Evolutionary conservation across 1,140 invertebrate species (phyloP).

Genomic region (Drosophila nigromelanica): DNA sequence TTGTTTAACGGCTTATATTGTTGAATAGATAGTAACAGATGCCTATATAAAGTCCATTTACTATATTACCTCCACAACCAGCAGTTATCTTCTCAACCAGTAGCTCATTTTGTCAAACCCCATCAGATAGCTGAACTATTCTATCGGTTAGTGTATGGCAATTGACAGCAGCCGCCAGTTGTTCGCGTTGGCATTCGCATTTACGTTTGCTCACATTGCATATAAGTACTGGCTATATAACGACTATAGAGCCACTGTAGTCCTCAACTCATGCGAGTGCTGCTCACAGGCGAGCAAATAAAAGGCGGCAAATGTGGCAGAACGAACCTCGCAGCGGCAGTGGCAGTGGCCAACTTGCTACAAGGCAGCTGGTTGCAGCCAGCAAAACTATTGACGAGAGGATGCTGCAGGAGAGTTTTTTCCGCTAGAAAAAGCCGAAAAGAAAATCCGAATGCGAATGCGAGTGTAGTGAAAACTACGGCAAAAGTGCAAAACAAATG

Average conservation of each 20-base stretch:
- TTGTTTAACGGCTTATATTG: too few relatives aligned
- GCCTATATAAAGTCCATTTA: too few relatives aligned
- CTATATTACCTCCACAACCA: too few relatives aligned
- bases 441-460: slow-evolving; percentile 40
- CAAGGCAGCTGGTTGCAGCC: neutral
- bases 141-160: neutral
- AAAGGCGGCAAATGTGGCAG: slow-evolving; percentile 68
- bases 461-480: slow-evolving; percentile 56
- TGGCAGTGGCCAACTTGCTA: slow-evolving; percentile 2
- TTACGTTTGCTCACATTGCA: slow-evolving; percentile 16
- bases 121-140: neutral
- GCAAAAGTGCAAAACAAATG: slow-evolving; percentile 76
- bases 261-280: slow-evolving; percentile 28
- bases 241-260: slow-evolving; percentile 43
- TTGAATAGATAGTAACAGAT: too few relatives aligned
- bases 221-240: slow-evolving; percentile 45
- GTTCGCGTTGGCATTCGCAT: slow-evolving; percentile 14
- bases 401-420: neutral
- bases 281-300: slow-evolving; percentile 51
- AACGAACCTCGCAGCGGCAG: slow-evolving; percentile 39
- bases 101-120: neutral
- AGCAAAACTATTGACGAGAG: slow-evolving; percentile 15
- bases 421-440: slow-evolving; percentile 20
- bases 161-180: slow-evolving; percentile 31
- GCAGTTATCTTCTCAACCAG: neutral